These are phyloP conservation scores for Synanthedon myopaeformis DNA, from an alignment of 2,888 invertebrate genomes.

Conservation along the genomic window DNA sequence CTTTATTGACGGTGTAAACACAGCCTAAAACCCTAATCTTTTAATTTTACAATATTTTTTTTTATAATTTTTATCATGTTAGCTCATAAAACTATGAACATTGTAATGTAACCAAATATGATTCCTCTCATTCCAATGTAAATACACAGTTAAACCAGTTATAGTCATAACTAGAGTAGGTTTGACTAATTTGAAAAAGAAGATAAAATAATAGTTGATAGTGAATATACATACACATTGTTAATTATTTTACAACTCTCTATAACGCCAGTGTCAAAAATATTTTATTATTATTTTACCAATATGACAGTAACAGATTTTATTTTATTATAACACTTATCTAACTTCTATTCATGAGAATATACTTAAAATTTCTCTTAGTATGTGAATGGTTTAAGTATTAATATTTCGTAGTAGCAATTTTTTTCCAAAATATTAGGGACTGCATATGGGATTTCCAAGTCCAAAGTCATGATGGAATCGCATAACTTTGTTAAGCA, in stretches of 20 bases:
- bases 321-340: slow-evolving; percentile 29
- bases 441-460: slow-evolving; percentile 42
- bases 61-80: slow-evolving; percentile 55
- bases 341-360: slow-evolving; percentile 27
- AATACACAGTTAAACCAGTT: slow-evolving; percentile 28
- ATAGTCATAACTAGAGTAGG: slow-evolving; percentile 2
- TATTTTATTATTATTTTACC: slow-evolving; percentile 31
- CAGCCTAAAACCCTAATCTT: slow-evolving; percentile 46
- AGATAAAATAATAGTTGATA: no score
- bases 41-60: slow-evolving; percentile 60
- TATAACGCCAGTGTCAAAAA: slow-evolving; percentile 35
- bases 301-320: slow-evolving; percentile 34
- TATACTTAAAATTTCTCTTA: slow-evolving; percentile 29
- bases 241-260: slow-evolving; percentile 21
- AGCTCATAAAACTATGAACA: slow-evolving; percentile 46
- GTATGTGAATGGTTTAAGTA: slow-evolving; percentile 6
- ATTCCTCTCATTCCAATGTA: slow-evolving; percentile 47
- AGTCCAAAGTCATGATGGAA: slow-evolving; percentile 51
- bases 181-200: no score
- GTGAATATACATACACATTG: slow-evolving; percentile 19
- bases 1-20: slow-evolving; percentile 48
- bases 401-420: no score
- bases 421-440: slow-evolving; percentile 21
- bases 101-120: slow-evolving; percentile 50
- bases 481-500: slow-evolving; percentile 4